A percentile compares a stretch with the other conserved stretches of the same genome.
Conservation (phyloP, 2,888 invertebrate species). For the Choristoneura rosaceana region DNA sequence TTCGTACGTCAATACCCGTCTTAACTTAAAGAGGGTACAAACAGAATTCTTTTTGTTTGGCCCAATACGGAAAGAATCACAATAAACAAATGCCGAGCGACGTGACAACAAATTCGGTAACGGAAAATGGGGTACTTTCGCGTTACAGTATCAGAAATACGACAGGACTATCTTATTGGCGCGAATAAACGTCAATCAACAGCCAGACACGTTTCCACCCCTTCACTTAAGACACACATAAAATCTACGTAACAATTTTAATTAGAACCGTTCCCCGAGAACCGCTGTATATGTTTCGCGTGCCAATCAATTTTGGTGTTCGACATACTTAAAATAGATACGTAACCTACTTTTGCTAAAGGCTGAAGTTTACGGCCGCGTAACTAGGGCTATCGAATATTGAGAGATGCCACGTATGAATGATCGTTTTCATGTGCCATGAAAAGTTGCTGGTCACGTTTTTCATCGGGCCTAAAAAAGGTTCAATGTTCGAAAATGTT, state of each 20-base stretch:
- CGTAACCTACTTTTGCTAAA: slow-evolving; percentile 27
- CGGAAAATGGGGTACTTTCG: slow-evolving; percentile 23
- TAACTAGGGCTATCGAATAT: slow-evolving; percentile 16
- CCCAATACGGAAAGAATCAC: slow-evolving; percentile 23
- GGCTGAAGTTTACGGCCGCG: slow-evolving; percentile 6
- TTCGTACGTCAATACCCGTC: slow-evolving; percentile 4
- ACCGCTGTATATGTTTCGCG: not conserved
- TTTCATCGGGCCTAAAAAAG: not conserved
- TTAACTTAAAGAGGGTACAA: slow-evolving; percentile 10
- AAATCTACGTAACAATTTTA: slow-evolving; percentile 6
- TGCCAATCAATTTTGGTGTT: slow-evolving; percentile 8
- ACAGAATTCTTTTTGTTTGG: not conserved
- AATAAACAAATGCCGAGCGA: slow-evolving; percentile 25
- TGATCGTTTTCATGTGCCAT: slow-evolving; percentile 3
- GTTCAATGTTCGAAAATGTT: not conserved
- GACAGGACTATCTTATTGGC: slow-evolving; percentile 33
- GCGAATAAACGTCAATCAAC: slow-evolving; percentile 37
- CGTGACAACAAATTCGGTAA: slow-evolving; percentile 20
- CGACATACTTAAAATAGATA: slow-evolving; percentile 18
- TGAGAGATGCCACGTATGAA: slow-evolving; percentile 14
- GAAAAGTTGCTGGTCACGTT: slow-evolving; percentile 14
- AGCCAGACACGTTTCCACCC: slow-evolving; percentile 25
- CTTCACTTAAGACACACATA: slow-evolving; percentile 14
- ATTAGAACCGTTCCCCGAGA: not conserved
- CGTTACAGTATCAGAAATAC: slow-evolving; percentile 30